Evolutionary conservation across 2,888 invertebrate genomes (phyloP).

Genomic region (Cyclophora punctaria): DNA sequence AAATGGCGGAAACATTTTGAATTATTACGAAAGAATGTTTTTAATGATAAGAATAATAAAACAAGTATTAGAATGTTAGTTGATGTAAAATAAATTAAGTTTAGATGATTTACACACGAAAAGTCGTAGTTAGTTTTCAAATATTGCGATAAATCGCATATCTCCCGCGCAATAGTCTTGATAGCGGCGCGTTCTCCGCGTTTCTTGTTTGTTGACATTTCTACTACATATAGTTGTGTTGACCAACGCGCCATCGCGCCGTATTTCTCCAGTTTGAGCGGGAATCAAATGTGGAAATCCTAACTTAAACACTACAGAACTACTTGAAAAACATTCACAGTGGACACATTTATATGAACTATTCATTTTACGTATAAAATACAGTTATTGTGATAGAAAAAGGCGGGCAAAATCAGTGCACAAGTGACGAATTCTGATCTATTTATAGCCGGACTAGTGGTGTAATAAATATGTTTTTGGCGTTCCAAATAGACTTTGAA

Average conservation of each 20-base stretch:
- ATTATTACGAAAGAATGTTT: no score
- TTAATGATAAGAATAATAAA: no score
- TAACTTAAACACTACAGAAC: constrained; percentile 28
- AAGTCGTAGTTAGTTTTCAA: background rate
- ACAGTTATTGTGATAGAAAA: constrained; percentile 45
- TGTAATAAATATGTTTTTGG: constrained; percentile 44
- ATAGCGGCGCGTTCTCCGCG: constrained; percentile 27
- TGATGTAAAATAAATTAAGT: no score
- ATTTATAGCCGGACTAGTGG: constrained; percentile 61
- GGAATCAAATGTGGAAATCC: constrained; percentile 33
- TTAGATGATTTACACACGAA: no score
- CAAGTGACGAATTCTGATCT: constrained; percentile 57
- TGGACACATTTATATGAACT: constrained; percentile 22
- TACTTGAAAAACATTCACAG: constrained; percentile 25
- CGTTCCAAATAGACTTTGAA: constrained; percentile 20
- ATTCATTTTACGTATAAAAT: constrained; percentile 25
- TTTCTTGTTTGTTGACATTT: constrained; percentile 55
- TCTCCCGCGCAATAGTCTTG: constrained; percentile 29
- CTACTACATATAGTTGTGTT: constrained; percentile 55
- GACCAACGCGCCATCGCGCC: constrained; percentile 50
- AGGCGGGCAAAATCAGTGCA: constrained; percentile 66
- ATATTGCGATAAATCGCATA: constrained; percentile 8
- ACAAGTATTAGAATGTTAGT: no score
- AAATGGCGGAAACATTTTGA: no score
- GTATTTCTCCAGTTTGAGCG: constrained; percentile 43